Percentiles rank a stretch among this genome's conserved stretches.
These are phyloP conservation scores for Tetrao urogallus DNA, from an alignment of 2,113 vertebrate species.

Conservation along the genomic window DNA sequence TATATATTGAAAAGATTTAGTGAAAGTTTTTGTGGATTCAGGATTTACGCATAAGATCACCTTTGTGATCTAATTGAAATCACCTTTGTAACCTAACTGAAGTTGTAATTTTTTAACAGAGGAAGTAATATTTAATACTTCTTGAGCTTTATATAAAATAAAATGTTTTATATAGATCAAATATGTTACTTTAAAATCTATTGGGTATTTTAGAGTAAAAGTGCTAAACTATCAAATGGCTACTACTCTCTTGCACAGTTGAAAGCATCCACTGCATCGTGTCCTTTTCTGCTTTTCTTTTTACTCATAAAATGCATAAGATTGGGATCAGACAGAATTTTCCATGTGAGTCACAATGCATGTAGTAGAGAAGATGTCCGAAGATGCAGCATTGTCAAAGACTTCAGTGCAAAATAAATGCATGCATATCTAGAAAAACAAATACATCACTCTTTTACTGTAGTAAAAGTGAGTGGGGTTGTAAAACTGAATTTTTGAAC, in stretches of 20 bases:
- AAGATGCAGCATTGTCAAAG: background rate
- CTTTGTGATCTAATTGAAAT: background rate
- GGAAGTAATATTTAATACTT: background rate
- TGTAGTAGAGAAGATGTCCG: background rate
- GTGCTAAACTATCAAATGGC: background rate
- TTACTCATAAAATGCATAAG: background rate
- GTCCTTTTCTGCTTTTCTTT: background rate
- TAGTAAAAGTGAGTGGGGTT: background rate
- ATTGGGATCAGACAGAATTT: background rate
- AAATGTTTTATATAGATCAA: background rate
- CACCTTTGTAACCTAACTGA: background rate
- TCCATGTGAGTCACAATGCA: background rate
- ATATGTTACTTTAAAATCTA: background rate
- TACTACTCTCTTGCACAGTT: background rate
- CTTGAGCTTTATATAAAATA: background rate
- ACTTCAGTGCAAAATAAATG: background rate
- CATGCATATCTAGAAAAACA: background rate
- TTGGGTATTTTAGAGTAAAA: background rate
- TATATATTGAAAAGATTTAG: background rate
- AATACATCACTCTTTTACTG: background rate
- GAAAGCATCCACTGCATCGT: background rate
- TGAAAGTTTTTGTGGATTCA: background rate
- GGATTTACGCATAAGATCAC: background rate
- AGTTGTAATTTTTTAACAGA: background rate
- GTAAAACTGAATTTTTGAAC: background rate